These are phyloP conservation scores for Apodemia hepburni DNA, from an alignment of 2,888 invertebrate genomes.

Conservation along the genomic window DNA sequence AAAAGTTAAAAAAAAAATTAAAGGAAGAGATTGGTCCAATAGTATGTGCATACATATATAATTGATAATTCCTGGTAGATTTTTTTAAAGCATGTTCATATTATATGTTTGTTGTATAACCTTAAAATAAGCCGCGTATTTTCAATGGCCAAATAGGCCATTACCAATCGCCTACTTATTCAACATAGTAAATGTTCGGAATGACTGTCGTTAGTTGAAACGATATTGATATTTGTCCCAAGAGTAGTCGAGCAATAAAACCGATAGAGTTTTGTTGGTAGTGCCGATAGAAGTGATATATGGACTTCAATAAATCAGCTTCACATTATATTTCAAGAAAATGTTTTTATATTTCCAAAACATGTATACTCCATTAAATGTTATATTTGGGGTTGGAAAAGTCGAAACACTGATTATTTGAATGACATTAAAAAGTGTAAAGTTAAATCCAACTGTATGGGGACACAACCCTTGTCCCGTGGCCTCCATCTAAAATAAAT, in stretches of 20 bases:
- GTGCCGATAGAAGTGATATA: neutral
- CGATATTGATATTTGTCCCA: slow-evolving; percentile 14
- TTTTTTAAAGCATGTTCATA: too few species aligned
- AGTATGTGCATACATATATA: too few species aligned
- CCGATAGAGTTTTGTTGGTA: slow-evolving; percentile 5
- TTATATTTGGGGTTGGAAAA: too few species aligned
- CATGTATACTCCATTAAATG: too few species aligned
- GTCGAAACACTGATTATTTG: too few species aligned
- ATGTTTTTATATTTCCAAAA: slow-evolving; percentile 2
- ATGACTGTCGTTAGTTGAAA: slow-evolving; percentile 9
- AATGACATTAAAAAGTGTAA: too few species aligned
- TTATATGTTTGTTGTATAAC: neutral
- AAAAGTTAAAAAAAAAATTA: too few species aligned
- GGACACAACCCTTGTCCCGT: too few species aligned
- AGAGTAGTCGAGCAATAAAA: slow-evolving; percentile 6
- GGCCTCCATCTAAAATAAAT: too few species aligned
- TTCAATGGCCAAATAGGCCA: neutral
- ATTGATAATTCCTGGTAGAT: too few species aligned
- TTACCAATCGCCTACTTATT: slow-evolving; percentile 3
- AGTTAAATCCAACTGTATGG: too few species aligned
- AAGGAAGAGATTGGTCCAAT: too few species aligned
- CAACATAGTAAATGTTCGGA: slow-evolving; percentile 2
- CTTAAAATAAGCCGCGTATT: neutral
- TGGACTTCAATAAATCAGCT: slow-evolving; percentile 8
- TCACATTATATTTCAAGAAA: slow-evolving; percentile 1